phyloP scores from a whole-genome alignment of 2,113 vertebrate genomes.

The Vireo altiloquus region DNA sequence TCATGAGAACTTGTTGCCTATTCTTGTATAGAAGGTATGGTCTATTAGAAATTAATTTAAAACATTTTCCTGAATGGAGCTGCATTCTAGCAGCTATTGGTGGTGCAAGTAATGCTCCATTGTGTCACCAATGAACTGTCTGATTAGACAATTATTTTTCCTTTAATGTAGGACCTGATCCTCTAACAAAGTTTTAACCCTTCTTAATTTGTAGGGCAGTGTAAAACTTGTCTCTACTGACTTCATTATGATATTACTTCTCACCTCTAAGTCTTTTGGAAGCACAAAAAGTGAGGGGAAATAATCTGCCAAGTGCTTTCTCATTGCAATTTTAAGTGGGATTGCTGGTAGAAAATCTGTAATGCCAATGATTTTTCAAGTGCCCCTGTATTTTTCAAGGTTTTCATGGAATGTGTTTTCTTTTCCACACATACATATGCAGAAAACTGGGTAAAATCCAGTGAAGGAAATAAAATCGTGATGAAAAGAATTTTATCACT shows the following conservation, averaged over 20 bases:
- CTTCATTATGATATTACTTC: background rate
- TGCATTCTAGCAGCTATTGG: background rate
- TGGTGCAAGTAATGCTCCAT: background rate
- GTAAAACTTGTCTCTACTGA: background rate
- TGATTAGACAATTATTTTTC: background rate
- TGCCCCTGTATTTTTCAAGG: background rate
- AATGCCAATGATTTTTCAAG: background rate
- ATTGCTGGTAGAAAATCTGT: background rate
- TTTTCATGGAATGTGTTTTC: background rate
- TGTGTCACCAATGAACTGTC: background rate
- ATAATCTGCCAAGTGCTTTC: background rate
- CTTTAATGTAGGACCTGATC: background rate
- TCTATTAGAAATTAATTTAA: background rate
- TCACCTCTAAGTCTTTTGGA: background rate
- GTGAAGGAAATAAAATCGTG: background rate
- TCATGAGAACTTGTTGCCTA: background rate
- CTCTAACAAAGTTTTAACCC: background rate
- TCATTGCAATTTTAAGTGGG: background rate
- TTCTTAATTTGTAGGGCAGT: background rate
- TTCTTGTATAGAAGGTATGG: background rate
- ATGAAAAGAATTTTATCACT: background rate
- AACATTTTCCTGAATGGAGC: background rate
- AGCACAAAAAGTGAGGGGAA: background rate
- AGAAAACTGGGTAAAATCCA: background rate
- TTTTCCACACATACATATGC: background rate